Conservation (phyloP, 2,113 vertebrate genomes). For the Rutilus rutilus region DNA sequence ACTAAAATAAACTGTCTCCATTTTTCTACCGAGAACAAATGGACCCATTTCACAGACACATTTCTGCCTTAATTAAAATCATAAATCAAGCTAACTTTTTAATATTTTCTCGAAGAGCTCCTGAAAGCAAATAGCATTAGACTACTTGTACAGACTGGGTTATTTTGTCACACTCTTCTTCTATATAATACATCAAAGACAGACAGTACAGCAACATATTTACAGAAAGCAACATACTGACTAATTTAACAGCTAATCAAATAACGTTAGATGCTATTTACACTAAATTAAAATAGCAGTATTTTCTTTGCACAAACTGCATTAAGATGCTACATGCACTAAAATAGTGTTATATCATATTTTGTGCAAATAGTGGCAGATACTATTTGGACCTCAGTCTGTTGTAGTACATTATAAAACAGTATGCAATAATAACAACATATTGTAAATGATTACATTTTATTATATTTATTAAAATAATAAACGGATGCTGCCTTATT, state of each 20-base stretch:
- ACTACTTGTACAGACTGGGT: neutral
- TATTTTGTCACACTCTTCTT: neutral
- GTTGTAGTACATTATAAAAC: neutral
- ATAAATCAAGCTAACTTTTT: neutral
- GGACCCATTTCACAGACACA: neutral
- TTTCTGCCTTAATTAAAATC: constrained; percentile 17
- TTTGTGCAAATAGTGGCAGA: too few species aligned
- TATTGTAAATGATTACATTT: too few species aligned
- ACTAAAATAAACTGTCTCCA: neutral
- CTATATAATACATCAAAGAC: neutral
- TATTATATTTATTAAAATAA: too few species aligned
- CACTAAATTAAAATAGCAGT: neutral
- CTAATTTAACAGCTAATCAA: neutral
- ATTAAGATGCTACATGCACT: neutral
- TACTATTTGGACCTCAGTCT: neutral
- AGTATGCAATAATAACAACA: neutral
- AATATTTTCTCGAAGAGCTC: neutral
- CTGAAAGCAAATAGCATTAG: neutral
- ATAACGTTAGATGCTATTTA: neutral
- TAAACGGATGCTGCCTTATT: too few species aligned
- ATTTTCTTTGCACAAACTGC: neutral
- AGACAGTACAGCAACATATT: neutral
- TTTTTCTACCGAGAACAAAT: neutral
- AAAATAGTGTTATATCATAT: too few species aligned
- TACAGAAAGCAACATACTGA: too few species aligned